Conservation (phyloP, 2,113 vertebrate species). For the Phrynosoma platyrhinos region DNA sequence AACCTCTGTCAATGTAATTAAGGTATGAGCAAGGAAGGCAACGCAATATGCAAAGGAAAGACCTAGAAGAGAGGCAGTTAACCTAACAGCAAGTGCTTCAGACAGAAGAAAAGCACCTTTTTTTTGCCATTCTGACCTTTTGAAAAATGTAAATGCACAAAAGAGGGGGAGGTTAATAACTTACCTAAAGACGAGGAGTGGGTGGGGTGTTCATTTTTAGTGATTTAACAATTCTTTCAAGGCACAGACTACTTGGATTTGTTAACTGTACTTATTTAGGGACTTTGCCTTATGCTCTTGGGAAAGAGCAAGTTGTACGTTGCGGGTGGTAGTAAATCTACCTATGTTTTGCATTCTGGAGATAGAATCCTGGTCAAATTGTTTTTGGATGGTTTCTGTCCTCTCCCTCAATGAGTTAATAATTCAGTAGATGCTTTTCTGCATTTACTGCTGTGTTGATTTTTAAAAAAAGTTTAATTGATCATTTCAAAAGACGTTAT, state of each 20-base stretch:
- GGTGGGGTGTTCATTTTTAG: background rate
- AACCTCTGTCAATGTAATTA: constrained; percentile 31
- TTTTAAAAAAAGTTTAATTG: background rate
- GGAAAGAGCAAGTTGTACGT: background rate
- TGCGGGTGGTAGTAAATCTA: too few species aligned
- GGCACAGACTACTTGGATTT: background rate
- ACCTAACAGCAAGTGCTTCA: background rate
- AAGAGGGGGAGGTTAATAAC: background rate
- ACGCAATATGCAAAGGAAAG: constrained; percentile 4
- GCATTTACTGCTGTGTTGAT: background rate
- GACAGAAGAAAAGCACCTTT: background rate
- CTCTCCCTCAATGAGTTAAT: background rate
- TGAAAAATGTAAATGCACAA: background rate
- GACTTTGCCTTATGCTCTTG: background rate
- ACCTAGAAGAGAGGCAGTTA: background rate
- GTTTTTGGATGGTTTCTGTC: background rate
- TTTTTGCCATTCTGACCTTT: background rate
- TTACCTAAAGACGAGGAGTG: background rate
- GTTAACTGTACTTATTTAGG: constrained; percentile 13
- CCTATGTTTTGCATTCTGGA: background rate
- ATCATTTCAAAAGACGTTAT: background rate
- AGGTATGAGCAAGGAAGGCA: constrained; percentile 8
- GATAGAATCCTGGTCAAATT: background rate
- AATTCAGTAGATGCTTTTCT: background rate
- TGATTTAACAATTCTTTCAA: background rate